These are phyloP conservation scores for Elephas maximus DNA, from an alignment of 2,113 vertebrate genomes.

Conservation along the genomic window DNA sequence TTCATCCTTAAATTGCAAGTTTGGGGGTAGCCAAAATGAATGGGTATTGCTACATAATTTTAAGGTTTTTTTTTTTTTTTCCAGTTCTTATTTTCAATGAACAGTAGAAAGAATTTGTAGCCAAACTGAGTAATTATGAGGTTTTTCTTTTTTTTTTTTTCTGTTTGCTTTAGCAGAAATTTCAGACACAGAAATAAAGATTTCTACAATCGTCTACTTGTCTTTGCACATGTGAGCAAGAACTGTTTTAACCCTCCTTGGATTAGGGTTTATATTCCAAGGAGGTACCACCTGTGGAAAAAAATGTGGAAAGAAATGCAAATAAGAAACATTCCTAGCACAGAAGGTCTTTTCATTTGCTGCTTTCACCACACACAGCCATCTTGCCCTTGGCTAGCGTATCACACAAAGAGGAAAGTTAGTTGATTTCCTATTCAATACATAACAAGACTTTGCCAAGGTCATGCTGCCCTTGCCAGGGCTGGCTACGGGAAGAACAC, in stretches of 20 bases:
- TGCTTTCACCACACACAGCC: conserved; percentile 67
- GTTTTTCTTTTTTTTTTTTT: neutral
- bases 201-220: conserved; percentile 9
- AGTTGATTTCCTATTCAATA: conserved; percentile 75
- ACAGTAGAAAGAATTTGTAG: conserved; percentile 36
- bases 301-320: conserved; percentile 59
- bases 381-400: conserved; percentile 72
- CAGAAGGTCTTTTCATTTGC: conserved; percentile 82
- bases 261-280: conserved; percentile 52
- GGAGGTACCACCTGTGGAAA: conserved; percentile 19
- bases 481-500: conserved; percentile 38
- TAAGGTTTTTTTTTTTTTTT: neutral
- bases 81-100: conserved; percentile 63
- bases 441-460: conserved; percentile 67
- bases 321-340: conserved; percentile 66
- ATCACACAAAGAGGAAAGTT: conserved; percentile 77
- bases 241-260: conserved; percentile 34
- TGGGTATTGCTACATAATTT: conserved; percentile 41
- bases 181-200: conserved; percentile 43
- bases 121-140: neutral
- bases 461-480: conserved; percentile 78
- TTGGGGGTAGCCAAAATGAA: neutral
- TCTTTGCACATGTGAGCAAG: conserved; percentile 30
- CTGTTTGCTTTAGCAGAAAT: conserved; percentile 45
- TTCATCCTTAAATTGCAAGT: conserved; percentile 27